Evolutionary conservation across 1,140 invertebrate species (phyloP).

Genomic region (Papilio polytes): DNA sequence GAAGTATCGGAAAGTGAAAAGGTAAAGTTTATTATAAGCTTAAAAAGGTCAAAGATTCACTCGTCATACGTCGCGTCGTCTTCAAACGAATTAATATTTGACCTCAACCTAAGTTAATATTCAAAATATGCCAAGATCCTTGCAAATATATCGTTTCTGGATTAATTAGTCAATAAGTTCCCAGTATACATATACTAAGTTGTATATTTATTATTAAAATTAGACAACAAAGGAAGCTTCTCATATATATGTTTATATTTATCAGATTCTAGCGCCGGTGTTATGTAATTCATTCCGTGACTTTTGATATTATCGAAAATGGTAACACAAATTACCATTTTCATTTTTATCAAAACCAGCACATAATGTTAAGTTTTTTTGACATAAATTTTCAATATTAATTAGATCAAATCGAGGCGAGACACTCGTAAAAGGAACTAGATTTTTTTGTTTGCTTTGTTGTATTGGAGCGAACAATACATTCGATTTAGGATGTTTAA

Average conservation of each 20-base stretch:
- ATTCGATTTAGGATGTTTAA: background rate
- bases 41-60: slow-evolving; percentile 1
- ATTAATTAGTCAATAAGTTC: background rate
- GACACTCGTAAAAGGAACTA: background rate
- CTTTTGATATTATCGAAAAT: slow-evolving; percentile 12
- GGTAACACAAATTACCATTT: slow-evolving; percentile 21
- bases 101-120: slow-evolving; percentile 11
- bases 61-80: background rate
- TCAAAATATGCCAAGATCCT: slow-evolving; percentile 25
- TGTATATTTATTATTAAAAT: background rate
- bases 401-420: slow-evolving; percentile 7
- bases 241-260: background rate
- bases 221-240: background rate
- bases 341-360: background rate
- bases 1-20: background rate
- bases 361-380: slow-evolving; percentile 1
- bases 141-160: background rate
- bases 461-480: background rate
- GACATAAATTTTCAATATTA: slow-evolving; percentile 21
- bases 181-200: background rate
- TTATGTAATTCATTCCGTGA: slow-evolving; percentile 11
- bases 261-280: background rate
- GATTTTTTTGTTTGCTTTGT: background rate
- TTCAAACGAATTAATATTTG: background rate
- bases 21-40: background rate